Percentiles rank a stretch among this genome's conserved stretches.
Evolutionary conservation across 2,797 vertebrate genomes (phyloP).

Genomic region (Cyprinella venusta): DNA sequence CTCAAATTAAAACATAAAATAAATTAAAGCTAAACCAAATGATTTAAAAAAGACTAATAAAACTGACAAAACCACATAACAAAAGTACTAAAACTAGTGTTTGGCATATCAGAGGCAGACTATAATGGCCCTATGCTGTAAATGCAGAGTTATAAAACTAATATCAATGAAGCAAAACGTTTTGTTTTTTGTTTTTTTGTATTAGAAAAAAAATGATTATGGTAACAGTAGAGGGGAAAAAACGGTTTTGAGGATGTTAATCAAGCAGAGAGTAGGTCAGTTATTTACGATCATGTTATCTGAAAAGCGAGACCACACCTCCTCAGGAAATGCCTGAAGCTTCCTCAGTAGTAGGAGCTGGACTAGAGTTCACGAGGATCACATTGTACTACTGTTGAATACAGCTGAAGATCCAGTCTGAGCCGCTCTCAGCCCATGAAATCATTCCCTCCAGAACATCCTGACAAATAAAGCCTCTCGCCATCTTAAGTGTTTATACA

Average conservation of each 20-base stretch:
- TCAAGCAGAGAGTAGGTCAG: conserved; percentile 5
- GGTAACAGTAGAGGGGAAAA: neutral
- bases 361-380: conserved; percentile 21
- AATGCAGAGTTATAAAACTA: neutral
- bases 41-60: neutral
- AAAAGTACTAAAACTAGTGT: too few relatives aligned
- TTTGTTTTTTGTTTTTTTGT: too few relatives aligned
- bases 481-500: conserved; percentile 26
- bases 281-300: neutral
- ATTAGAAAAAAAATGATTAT: neutral
- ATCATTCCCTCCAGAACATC: conserved; percentile 40
- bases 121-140: neutral
- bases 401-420: conserved; percentile 31
- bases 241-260: neutral
- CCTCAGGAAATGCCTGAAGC: conserved; percentile 34
- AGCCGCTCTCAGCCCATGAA: conserved; percentile 39
- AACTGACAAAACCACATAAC: neutral
- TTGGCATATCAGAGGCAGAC: neutral
- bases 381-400: conserved; percentile 20
- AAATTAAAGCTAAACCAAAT: too few relatives aligned
- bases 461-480: conserved; percentile 31
- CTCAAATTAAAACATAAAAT: too few relatives aligned
- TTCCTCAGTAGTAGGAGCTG: conserved; percentile 24
- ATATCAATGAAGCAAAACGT: neutral
- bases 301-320: neutral